These are phyloP conservation scores for Melanophora roralis DNA, from an alignment of 2,888 invertebrate genomes.

Conservation along the genomic window DNA sequence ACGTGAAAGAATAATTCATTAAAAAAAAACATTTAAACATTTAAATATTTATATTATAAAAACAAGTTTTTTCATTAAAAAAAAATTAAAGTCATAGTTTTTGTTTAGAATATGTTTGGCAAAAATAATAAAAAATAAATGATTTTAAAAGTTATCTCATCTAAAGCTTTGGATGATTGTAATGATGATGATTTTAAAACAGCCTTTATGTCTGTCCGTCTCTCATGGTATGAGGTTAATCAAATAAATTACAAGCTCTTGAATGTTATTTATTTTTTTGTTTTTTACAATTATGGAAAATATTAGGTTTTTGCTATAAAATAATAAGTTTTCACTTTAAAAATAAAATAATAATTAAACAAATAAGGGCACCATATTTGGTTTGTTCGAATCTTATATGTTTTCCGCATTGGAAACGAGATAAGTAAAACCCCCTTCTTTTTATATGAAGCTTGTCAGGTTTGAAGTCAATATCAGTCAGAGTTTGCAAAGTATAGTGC, in stretches of 20 bases:
- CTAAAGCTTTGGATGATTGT: not conserved
- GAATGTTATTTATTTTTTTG: not conserved
- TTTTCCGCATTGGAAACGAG: not conserved
- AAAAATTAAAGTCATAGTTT: conserved; percentile 1
- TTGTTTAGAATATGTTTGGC: conserved; percentile 10
- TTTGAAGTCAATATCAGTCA: too few relatives aligned
- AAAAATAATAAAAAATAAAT: not conserved
- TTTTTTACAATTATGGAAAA: not conserved
- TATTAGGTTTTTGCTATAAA: not conserved
- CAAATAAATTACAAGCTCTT: conserved; percentile 29
- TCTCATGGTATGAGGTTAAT: not conserved
- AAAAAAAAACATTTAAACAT: conserved; percentile 21
- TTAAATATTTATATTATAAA: conserved; percentile 10
- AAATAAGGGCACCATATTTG: not conserved
- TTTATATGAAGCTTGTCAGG: too few relatives aligned
- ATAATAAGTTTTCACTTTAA: not conserved
- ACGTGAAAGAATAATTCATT: conserved; percentile 25
- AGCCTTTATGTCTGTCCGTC: not conserved
- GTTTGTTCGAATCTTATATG: not conserved
- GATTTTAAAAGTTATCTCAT: not conserved
- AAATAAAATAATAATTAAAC: not conserved
- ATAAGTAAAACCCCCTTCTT: too few relatives aligned
- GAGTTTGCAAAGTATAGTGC: too few relatives aligned
- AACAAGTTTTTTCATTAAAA: conserved; percentile 14
- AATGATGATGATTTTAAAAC: not conserved